Evolutionary conservation across 2,888 invertebrate genomes (phyloP).

Genomic region (Cerceris ruficornis): DNA sequence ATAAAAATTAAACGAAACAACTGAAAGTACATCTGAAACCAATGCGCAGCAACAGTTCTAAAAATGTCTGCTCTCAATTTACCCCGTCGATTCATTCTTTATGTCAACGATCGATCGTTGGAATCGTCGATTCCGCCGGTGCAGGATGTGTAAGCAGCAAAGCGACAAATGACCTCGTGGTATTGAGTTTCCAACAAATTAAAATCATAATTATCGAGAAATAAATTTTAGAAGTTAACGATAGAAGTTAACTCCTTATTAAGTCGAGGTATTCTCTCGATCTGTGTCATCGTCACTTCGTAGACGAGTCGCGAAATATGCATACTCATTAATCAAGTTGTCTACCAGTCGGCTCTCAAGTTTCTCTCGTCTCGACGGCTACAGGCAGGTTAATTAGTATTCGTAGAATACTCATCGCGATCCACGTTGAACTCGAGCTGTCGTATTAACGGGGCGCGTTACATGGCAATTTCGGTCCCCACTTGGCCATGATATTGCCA

Average conservation of each 20-base stretch:
- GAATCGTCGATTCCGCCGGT: no score
- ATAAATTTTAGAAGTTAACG: no score
- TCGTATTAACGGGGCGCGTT: conserved; percentile 24
- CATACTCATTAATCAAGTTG: conserved; percentile 44
- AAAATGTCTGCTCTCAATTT: no score
- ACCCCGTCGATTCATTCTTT: no score
- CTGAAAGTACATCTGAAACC: no score
- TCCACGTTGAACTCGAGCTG: conserved; percentile 13
- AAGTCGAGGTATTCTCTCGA: background rate
- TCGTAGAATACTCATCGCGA: conserved; percentile 36
- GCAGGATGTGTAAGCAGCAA: no score
- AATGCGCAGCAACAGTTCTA: no score
- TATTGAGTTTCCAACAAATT: no score
- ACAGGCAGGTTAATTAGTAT: conserved; percentile 48
- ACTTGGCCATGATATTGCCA: conserved; percentile 7
- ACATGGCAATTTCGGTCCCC: conserved; percentile 32
- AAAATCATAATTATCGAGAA: no score
- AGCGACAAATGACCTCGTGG: no score
- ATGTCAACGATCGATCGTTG: no score
- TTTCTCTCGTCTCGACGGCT: conserved; percentile 25
- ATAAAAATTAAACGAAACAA: no score
- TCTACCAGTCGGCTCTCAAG: conserved; percentile 20
- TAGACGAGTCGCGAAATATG: background rate
- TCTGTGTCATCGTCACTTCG: background rate
- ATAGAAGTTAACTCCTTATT: background rate